phyloP scores from a whole-genome alignment of 2,888 invertebrate species.

The Pristionchus exspectatus region DNA sequence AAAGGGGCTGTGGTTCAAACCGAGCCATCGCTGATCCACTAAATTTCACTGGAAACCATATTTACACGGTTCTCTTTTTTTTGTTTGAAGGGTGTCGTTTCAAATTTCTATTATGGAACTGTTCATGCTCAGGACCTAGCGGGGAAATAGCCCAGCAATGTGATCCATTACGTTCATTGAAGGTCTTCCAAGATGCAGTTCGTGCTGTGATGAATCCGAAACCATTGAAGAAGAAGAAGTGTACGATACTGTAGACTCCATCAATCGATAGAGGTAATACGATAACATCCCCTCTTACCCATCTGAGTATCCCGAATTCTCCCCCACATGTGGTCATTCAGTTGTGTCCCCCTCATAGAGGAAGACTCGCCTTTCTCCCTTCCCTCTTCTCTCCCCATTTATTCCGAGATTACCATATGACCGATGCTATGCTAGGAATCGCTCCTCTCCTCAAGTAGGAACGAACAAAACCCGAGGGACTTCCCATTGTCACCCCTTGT shows the following conservation, averaged over 20 bases:
- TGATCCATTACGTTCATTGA: neutral
- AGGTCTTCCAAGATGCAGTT: constrained; percentile 99
- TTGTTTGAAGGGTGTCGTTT: too few relatives aligned
- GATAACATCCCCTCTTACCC: neutral
- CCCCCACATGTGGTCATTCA: constrained; percentile 48
- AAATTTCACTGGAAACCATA: too few relatives aligned
- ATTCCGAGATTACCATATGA: constrained; percentile 51
- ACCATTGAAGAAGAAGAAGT: constrained; percentile 87
- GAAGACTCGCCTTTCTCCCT: constrained; percentile 12
- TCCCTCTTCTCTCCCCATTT: neutral
- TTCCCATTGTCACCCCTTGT: neutral
- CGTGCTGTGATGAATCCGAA: constrained; percentile 97
- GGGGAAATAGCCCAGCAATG: too few relatives aligned
- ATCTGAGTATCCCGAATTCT: neutral
- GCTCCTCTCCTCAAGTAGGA: constrained; percentile 41
- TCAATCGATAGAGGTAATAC: constrained; percentile 11
- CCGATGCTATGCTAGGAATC: constrained; percentile 43
- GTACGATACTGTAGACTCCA: constrained; percentile 70
- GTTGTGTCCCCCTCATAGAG: constrained; percentile 41
- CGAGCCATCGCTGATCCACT: too few relatives aligned
- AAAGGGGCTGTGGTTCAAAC: too few relatives aligned
- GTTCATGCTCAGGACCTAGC: too few relatives aligned
- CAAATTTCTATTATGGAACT: too few relatives aligned
- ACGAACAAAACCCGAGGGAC: neutral
- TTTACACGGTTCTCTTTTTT: too few relatives aligned